Base-by-base conservation (phyloP, 2,797 vertebrate genomes). In the Clarias platycephalus region DNA sequence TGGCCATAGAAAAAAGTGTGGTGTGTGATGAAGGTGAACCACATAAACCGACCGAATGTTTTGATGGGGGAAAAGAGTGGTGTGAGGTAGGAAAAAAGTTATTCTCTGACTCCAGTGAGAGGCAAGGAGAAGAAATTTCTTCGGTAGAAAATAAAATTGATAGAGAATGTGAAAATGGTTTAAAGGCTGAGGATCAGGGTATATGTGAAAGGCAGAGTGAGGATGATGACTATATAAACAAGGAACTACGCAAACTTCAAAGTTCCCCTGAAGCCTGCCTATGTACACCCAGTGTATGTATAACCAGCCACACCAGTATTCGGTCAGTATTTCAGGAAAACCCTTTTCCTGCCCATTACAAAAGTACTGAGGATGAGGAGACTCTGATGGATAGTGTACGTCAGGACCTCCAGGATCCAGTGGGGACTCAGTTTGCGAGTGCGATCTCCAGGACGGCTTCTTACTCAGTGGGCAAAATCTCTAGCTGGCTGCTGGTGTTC, bases 401-500 rank as follows among this genome's bases (percentile, higher is more conserved):
- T 80, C 88, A 91, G 87, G 89, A 1, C 80, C 85, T 90, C 49
- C 58, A 89, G 22, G 85, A 88, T 86, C 63, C 1, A 0, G 26
- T 67, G 83, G 84, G 88, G 81, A 82, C 83, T 86, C 91, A 88
- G 88, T 77, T 57, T 76, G 22, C 80, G 74, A 81, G 84, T 8
- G 83, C 87, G 81, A 91, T 76, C 2, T n/a, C n/a, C 12, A 76
- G 55, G 34, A 76, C 76, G 12, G 81, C 85, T 72, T 90, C 90
- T 53, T 89, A 92, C 86, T 93, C 93, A 84, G 68, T 84, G 82
- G 86, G 93, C 83, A 89, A 83, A 74, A 89, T 91, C 40, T n/a
- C 63, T 76, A 86, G 57, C 63, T 84, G 71, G 26, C 49, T 91
- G 16, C 80, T 93, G 31, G 26, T 88, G 0, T 90, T 91, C 91